Evolutionary conservation across 2,113 vertebrate genomes (phyloP).

Genomic region (Pseudolaguvia tuberculata): DNA sequence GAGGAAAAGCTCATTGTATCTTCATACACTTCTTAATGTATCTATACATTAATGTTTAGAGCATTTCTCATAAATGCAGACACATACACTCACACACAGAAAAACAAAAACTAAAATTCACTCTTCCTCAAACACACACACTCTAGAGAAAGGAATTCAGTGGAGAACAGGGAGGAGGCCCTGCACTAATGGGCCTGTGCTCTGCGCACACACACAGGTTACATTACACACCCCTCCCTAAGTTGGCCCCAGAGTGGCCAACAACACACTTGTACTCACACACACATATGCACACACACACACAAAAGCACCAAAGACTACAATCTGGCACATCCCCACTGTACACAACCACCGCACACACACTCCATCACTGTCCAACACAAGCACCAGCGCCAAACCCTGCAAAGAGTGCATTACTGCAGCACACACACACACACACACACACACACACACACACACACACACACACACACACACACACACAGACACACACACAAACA

Average conservation of each 20-base stretch:
- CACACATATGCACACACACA: background rate
- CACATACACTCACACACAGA: background rate
- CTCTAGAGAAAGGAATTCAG: constrained; percentile 63
- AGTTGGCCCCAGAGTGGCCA: constrained; percentile 47
- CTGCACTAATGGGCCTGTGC: constrained; percentile 47
- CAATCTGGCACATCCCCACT: constrained; percentile 20
- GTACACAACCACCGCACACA: constrained; percentile 19
- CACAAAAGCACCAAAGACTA: constrained; percentile 1
- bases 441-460: background rate
- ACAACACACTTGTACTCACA: constrained; percentile 17
- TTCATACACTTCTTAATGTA: constrained; percentile 60
- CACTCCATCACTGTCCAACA: constrained; percentile 19
- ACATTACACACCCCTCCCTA: constrained; percentile 56
- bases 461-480: background rate
- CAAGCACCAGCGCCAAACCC: constrained; percentile 12
- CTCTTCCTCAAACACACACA: constrained; percentile 56
- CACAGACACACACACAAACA: background rate
- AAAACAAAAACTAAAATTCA: constrained; percentile 51
- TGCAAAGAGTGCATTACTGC: constrained; percentile 8
- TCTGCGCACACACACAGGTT: constrained; percentile 44
- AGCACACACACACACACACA: constrained; percentile 5
- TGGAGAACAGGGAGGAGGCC: constrained; percentile 52
- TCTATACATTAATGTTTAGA: constrained; percentile 3
- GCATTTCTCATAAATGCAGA: constrained; percentile 2
- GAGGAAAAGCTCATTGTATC: constrained; percentile 56